A percentile compares a stretch with the other conserved stretches of the same genome.
Evolutionary conservation across 2,113 vertebrate genomes (phyloP).

Genomic region (Oncorhynchus nerka): DNA sequence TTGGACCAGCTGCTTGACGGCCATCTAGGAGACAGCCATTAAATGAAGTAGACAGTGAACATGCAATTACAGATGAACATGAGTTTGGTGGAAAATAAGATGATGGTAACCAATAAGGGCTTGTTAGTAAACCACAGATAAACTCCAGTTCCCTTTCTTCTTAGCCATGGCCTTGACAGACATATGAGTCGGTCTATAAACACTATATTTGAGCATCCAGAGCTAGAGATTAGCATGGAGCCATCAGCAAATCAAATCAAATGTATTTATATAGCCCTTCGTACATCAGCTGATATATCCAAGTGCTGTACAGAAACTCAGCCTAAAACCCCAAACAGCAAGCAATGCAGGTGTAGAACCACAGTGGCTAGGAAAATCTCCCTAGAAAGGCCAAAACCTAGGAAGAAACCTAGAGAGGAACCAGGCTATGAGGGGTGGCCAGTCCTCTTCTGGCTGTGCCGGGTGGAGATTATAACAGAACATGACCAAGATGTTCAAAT

Average conservation of each 20-base stretch:
- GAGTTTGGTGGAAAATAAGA: background rate
- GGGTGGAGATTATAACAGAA: too few relatives aligned
- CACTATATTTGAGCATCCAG: constrained; percentile 57
- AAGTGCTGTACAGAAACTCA: too few relatives aligned
- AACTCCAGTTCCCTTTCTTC: constrained; percentile 29
- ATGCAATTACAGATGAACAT: background rate
- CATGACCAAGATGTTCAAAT: too few relatives aligned
- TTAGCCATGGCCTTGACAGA: constrained; percentile 51
- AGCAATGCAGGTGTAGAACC: too few relatives aligned
- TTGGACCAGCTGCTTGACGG: constrained; percentile 35
- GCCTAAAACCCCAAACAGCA: too few relatives aligned
- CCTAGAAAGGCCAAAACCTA: too few relatives aligned
- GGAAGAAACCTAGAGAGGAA: too few relatives aligned
- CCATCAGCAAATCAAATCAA: constrained; percentile 47
- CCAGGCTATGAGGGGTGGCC: too few relatives aligned
- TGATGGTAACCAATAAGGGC: background rate
- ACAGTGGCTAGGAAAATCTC: too few relatives aligned
- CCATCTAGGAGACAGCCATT: constrained; percentile 10
- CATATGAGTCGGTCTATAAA: constrained; percentile 32
- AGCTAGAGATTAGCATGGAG: constrained; percentile 69
- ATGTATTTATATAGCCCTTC: too few relatives aligned
- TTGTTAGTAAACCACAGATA: constrained; percentile 13
- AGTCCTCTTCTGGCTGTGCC: too few relatives aligned
- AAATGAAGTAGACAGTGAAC: background rate
- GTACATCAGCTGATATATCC: too few relatives aligned